Conservation (phyloP, 2,113 vertebrate genomes). For the Rattus rattus region DNA sequence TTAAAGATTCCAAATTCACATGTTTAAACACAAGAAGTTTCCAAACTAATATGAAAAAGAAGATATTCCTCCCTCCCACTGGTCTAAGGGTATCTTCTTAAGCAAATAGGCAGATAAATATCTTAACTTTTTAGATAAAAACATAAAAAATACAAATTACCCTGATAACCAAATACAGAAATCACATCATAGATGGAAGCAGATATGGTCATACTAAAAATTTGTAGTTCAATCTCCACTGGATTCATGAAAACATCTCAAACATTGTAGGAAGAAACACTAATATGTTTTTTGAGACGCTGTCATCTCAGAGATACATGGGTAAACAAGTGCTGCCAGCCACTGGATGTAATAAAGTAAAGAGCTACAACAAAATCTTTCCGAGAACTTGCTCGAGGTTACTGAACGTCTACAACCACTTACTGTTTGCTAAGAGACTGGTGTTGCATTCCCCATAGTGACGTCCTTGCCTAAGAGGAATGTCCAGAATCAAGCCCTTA, state of each 20-base stretch:
- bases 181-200: background rate
- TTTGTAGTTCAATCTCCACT: background rate
- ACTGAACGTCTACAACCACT: background rate
- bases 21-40: slow-evolving; percentile 17
- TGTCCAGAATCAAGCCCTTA: background rate
- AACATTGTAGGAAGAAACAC: background rate
- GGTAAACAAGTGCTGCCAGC: background rate
- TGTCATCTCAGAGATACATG: background rate
- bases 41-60: slow-evolving; percentile 24
- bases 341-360: background rate
- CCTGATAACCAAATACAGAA: slow-evolving; percentile 25
- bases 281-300: background rate
- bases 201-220: background rate
- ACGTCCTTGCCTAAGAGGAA: background rate
- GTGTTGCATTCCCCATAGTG: background rate
- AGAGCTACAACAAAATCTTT: slow-evolving; percentile 17
- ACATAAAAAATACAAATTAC: slow-evolving; percentile 30
- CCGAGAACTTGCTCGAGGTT: background rate
- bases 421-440: background rate
- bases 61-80: background rate
- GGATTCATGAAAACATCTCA: slow-evolving; percentile 27
- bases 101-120: slow-evolving; percentile 49
- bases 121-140: slow-evolving; percentile 8
- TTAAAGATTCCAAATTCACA: background rate
- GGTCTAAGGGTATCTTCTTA: background rate